Conservation (phyloP, 2,113 vertebrate genomes). For the Pampusana beccarii region DNA sequence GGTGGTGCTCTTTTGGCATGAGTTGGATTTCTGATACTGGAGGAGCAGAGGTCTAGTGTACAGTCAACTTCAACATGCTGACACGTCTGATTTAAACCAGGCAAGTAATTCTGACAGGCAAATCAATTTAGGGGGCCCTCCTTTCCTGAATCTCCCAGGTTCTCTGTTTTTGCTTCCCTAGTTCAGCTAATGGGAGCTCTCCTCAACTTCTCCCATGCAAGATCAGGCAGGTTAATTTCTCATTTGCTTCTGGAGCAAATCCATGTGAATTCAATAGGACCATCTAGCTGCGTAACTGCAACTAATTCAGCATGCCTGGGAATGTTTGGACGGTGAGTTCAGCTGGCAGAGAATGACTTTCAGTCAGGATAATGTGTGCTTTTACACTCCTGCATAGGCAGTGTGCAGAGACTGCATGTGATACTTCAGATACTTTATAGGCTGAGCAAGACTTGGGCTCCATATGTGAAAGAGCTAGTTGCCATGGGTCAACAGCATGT, state of each 20-base stretch:
- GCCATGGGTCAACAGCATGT: neutral
- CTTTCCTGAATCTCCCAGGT: neutral
- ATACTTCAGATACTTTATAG: neutral
- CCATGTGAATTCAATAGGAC: neutral
- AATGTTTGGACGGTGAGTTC: neutral
- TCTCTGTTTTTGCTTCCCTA: neutral
- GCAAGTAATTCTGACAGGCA: neutral
- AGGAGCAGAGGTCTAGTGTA: neutral
- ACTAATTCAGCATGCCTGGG: neutral
- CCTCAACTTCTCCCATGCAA: neutral
- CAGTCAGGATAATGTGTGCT: neutral
- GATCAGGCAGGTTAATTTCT: neutral
- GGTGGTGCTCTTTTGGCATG: neutral
- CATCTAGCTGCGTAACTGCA: neutral
- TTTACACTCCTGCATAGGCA: neutral
- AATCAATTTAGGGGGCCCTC: neutral
- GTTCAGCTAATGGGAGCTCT: neutral
- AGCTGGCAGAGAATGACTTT: neutral
- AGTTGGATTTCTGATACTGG: neutral
- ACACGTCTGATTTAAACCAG: neutral
- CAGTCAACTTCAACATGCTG: neutral
- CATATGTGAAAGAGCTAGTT: neutral
- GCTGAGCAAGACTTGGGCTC: neutral
- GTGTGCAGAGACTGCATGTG: rapidly evolving
- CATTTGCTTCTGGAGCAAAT: neutral